These are phyloP conservation scores for Girardinus metallicus DNA, from an alignment of 2,797 vertebrate genomes.

Conservation along the genomic window DNA sequence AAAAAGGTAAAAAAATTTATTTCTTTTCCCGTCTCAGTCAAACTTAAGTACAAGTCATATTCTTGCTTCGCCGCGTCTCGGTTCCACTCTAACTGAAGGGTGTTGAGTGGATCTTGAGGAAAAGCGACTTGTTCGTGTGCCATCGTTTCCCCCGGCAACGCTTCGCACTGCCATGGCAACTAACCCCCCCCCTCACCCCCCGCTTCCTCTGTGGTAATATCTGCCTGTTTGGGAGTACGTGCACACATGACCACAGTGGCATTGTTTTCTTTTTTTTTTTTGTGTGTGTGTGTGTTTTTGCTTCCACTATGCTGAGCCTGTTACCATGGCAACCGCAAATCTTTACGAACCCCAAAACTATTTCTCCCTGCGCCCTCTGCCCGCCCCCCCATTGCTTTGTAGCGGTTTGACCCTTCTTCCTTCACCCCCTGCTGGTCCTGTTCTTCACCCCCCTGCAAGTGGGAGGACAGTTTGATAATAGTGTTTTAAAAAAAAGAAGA, in stretches of 20 bases:
- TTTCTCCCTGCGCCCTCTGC: constrained; percentile 34
- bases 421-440: constrained; percentile 9
- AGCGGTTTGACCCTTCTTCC: constrained; percentile 32
- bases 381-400: constrained; percentile 27
- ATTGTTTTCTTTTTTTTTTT: constrained; percentile 45
- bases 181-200: constrained; percentile 39
- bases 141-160: constrained; percentile 44
- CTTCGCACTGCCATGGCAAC: constrained; percentile 60
- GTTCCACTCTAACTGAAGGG: constrained; percentile 47
- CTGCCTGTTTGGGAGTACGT: constrained; percentile 17
- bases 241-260: constrained; percentile 15
- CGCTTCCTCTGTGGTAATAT: constrained; percentile 40
- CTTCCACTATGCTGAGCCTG: constrained; percentile 46
- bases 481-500: background rate
- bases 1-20: background rate
- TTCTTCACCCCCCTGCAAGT: constrained; percentile 14
- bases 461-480: constrained; percentile 14
- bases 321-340: constrained; percentile 49
- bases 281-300: too few species aligned
- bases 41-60: too few species aligned
- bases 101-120: constrained; percentile 51
- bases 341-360: constrained; percentile 53
- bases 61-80: constrained; percentile 6
- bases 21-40: background rate
- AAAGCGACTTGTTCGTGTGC: constrained; percentile 43